Evolutionary conservation across 1,140 invertebrate species (phyloP).

Genomic region (Ips nitidus): DNA sequence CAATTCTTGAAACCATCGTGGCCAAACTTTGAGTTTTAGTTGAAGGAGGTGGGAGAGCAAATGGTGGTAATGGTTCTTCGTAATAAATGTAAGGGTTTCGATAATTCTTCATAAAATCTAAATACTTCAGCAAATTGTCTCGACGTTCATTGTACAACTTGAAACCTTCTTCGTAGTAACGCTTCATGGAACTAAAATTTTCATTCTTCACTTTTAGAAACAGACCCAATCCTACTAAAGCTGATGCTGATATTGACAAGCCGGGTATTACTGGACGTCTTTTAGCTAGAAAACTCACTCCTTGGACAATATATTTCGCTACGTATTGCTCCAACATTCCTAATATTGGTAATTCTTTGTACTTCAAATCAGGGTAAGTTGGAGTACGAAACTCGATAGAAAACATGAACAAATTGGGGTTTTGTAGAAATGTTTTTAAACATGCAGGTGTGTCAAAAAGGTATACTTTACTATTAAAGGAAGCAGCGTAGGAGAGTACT

Average conservation of each 20-base stretch:
- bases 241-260: slow-evolving; percentile 53
- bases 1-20: slow-evolving; percentile 31
- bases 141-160: slow-evolving; percentile 51
- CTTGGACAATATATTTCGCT: slow-evolving; percentile 54
- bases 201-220: slow-evolving; percentile 59
- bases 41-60: slow-evolving; percentile 30
- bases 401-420: slow-evolving; percentile 52
- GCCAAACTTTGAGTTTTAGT: slow-evolving; percentile 25
- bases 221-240: slow-evolving; percentile 56
- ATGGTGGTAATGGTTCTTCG: slow-evolving; percentile 44
- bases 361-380: slow-evolving; percentile 50
- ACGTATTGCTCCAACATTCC: slow-evolving; percentile 63
- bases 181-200: slow-evolving; percentile 36
- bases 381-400: slow-evolving; percentile 52
- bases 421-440: slow-evolving; percentile 54
- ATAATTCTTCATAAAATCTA: slow-evolving; percentile 54
- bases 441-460: slow-evolving; percentile 58
- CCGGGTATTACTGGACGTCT: slow-evolving; percentile 61
- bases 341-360: slow-evolving; percentile 55
- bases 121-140: slow-evolving; percentile 50
- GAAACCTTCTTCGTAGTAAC: slow-evolving; percentile 51
- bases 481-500: slow-evolving; percentile 48
- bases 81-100: slow-evolving; percentile 52
- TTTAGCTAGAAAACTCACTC: slow-evolving; percentile 54
- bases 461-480: slow-evolving; percentile 55